phyloP scores from a whole-genome alignment of 1,140 invertebrate genomes.

The Zaprionus capensis region DNA sequence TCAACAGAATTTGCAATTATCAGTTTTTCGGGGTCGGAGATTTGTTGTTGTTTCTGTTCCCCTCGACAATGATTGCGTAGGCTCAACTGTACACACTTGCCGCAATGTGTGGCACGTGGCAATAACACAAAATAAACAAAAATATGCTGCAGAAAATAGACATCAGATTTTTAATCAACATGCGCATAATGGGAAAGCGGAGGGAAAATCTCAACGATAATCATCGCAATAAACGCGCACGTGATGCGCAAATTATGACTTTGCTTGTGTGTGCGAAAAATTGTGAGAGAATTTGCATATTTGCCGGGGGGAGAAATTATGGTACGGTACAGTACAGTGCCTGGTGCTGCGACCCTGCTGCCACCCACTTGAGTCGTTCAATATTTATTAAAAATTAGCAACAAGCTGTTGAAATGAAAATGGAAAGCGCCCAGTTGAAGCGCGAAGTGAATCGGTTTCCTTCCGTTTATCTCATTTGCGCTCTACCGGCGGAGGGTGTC shows the following conservation, averaged over 20 bases:
- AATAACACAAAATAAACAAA: conserved; percentile 55
- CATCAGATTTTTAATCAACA: conserved; percentile 54
- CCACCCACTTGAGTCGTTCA: conserved; percentile 36
- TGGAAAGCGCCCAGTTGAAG: neutral
- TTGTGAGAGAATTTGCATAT: conserved; percentile 75
- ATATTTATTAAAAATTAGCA: conserved; percentile 78
- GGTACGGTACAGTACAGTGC: neutral
- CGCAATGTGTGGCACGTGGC: conserved; percentile 40
- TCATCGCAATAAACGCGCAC: conserved; percentile 63
- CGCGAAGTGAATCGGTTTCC: conserved; percentile 23
- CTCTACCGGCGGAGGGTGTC: neutral
- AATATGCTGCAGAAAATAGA: conserved; percentile 37
- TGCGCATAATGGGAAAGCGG: conserved; percentile 43
- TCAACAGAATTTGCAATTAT: no score
- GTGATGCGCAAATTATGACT: conserved; percentile 68
- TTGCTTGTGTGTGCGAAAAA: conserved; percentile 30
- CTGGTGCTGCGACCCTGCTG: neutral
- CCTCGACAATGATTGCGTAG: neutral
- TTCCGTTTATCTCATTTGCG: conserved; percentile 67
- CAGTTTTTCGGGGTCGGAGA: no score
- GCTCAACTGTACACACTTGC: conserved; percentile 27
- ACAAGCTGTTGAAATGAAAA: conserved; percentile 68
- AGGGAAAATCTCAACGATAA: conserved; percentile 40
- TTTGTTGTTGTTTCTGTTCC: no score
- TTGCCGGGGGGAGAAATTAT: conserved; percentile 2